These are phyloP conservation scores for Agrotis clavis DNA, from an alignment of 2,888 invertebrate species.

Conservation along the genomic window DNA sequence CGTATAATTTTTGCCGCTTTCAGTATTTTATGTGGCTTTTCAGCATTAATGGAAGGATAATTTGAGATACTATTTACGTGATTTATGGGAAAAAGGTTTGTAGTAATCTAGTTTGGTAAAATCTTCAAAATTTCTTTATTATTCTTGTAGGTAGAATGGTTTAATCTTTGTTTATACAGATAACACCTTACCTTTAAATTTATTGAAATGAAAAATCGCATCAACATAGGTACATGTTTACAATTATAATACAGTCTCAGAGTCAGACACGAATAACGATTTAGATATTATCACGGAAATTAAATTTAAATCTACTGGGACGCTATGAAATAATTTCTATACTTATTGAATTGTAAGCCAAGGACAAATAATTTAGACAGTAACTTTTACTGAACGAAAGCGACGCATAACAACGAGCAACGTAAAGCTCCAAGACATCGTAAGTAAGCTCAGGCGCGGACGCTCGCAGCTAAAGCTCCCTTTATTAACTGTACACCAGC, in stretches of 20 bases:
- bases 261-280: neutral
- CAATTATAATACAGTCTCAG: neutral
- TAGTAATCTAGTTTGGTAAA: neutral
- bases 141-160: no score
- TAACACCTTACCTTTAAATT: no score
- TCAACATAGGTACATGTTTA: no score
- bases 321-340: neutral
- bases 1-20: neutral
- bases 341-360: neutral
- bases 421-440: conserved; percentile 3
- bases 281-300: neutral
- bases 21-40: neutral
- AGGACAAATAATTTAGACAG: neutral
- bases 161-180: no score
- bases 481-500: conserved; percentile 54
- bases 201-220: no score
- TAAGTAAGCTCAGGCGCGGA: conserved; percentile 7
- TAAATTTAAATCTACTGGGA: neutral
- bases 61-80: neutral
- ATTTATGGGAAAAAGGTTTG: neutral
- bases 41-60: neutral
- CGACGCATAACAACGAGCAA: neutral
- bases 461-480: conserved; percentile 43
- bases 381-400: neutral
- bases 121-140: neutral